Percentiles rank a stretch among this genome's conserved stretches.
These are phyloP conservation scores for Drosophila tripunctata DNA, from an alignment of 2,888 invertebrate genomes.

Conservation along the genomic window DNA sequence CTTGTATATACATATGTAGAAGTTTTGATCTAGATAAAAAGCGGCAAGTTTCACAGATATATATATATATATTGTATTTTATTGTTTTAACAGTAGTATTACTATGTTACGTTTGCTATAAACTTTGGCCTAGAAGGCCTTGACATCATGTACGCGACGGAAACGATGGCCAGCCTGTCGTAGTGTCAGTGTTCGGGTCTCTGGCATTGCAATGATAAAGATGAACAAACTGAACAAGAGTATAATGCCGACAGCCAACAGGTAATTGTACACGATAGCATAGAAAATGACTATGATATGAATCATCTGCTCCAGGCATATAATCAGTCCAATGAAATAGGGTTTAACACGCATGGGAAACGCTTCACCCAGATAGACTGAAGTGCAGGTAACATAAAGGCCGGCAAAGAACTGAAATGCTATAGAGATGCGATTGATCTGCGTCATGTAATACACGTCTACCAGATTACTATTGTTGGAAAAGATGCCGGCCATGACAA, in stretches of 20 bases:
- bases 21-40: not conserved
- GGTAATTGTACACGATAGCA: constrained; percentile 36
- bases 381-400: constrained; percentile 58
- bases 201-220: constrained; percentile 57
- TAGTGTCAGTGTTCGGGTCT: constrained; percentile 56
- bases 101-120: not conserved
- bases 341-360: constrained; percentile 72
- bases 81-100: not conserved
- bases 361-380: constrained; percentile 77
- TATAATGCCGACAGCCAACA: constrained; percentile 58
- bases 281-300: constrained; percentile 59
- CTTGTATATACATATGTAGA: not conserved
- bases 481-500: constrained; percentile 60
- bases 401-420: constrained; percentile 75
- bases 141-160: constrained; percentile 42
- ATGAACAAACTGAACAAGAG: constrained; percentile 43
- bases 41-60: not conserved
- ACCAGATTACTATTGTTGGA: not conserved
- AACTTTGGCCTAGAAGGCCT: constrained; percentile 40
- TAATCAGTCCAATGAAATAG: constrained; percentile 58
- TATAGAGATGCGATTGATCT: constrained; percentile 49
- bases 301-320: constrained; percentile 70
- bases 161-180: constrained; percentile 60
- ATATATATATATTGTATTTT: not conserved
- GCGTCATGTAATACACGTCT: constrained; percentile 39